These are phyloP conservation scores for Melangyna quadrimaculata DNA, from an alignment of 2,888 invertebrate species.

Conservation along the genomic window DNA sequence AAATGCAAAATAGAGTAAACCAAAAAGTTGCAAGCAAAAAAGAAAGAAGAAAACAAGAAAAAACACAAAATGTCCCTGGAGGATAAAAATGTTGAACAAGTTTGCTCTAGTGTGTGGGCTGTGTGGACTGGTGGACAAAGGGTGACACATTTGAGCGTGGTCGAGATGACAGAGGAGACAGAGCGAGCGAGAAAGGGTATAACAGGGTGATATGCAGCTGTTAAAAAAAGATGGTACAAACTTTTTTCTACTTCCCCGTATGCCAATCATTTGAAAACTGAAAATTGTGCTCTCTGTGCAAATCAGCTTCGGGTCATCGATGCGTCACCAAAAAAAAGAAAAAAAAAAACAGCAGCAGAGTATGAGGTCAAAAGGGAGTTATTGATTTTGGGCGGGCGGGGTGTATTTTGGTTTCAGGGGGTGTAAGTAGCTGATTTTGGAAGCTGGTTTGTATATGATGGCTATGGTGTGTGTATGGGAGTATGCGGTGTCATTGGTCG, in stretches of 20 bases:
- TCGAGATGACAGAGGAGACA: constrained; percentile 16
- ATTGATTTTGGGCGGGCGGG: constrained; percentile 63
- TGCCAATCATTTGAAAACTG: constrained; percentile 68
- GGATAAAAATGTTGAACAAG: constrained; percentile 71
- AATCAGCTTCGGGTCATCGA: constrained; percentile 71
- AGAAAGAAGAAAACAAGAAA: neutral
- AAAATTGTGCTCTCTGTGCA: constrained; percentile 58
- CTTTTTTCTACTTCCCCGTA: constrained; percentile 53
- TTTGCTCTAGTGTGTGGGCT: constrained; percentile 52
- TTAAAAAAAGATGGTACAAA: constrained; percentile 49
- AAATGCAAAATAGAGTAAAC: constrained; percentile 64
- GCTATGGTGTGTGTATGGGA: neutral
- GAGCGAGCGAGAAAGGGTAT: constrained; percentile 12
- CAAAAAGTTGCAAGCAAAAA: constrained; percentile 11
- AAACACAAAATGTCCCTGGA: constrained; percentile 39
- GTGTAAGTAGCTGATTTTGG: constrained; percentile 45
- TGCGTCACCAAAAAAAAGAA: constrained; percentile 54
- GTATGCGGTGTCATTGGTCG: constrained; percentile 59
- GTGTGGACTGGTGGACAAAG: constrained; percentile 35
- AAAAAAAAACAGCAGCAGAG: neutral
- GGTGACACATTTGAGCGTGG: constrained; percentile 58
- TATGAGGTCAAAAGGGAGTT: constrained; percentile 25
- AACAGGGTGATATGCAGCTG: constrained; percentile 26
- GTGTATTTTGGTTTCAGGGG: constrained; percentile 14
- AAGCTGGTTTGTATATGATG: constrained; percentile 46